These are phyloP conservation scores for Caenorhabditis angaria DNA, from an alignment of 2,888 invertebrate species.

Conservation along the genomic window DNA sequence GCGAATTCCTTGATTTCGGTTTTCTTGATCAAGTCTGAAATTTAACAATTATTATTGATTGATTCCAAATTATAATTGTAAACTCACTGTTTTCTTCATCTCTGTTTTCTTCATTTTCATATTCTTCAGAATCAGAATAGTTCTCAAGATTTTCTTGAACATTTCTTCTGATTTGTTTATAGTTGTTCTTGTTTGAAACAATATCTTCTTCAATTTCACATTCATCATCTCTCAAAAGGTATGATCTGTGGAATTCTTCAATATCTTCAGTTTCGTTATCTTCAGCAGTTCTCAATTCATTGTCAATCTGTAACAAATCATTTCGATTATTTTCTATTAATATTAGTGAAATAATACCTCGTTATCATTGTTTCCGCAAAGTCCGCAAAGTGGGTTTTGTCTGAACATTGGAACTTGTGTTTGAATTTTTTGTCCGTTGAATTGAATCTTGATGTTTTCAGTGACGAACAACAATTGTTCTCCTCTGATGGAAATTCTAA, in stretches of 20 bases:
- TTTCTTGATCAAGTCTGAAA: slow-evolving; percentile 54
- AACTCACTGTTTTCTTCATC: not conserved
- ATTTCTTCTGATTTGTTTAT: slow-evolving; percentile 17
- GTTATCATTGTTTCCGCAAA: slow-evolving; percentile 69
- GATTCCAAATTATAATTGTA: slow-evolving; percentile 5
- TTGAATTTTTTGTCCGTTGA: too few relatives aligned
- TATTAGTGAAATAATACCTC: slow-evolving; percentile 26
- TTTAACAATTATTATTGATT: not conserved
- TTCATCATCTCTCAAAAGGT: slow-evolving; percentile 48
- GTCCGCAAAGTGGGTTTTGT: slow-evolving; percentile 65
- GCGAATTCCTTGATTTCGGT: slow-evolving; percentile 61
- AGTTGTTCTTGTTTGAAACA: slow-evolving; percentile 51
- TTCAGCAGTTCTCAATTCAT: slow-evolving; percentile 61
- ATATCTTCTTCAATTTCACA: slow-evolving; percentile 37
- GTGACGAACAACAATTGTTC: not conserved
- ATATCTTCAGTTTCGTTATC: slow-evolving; percentile 58
- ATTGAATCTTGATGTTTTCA: too few relatives aligned
- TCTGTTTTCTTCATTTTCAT: slow-evolving; percentile 5
- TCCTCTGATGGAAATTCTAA: too few relatives aligned
- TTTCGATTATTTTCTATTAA: not conserved
- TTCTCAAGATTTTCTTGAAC: too few relatives aligned
- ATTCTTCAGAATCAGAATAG: slow-evolving; percentile 11
- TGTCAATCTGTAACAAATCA: slow-evolving; percentile 28
- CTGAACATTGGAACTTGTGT: too few relatives aligned
- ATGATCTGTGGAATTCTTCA: slow-evolving; percentile 66